A percentile compares a stretch with the other conserved stretches of the same genome.
Evolutionary conservation across 2,113 vertebrate species (phyloP).

Genomic region (Speoplatyrhinus poulsoni): DNA sequence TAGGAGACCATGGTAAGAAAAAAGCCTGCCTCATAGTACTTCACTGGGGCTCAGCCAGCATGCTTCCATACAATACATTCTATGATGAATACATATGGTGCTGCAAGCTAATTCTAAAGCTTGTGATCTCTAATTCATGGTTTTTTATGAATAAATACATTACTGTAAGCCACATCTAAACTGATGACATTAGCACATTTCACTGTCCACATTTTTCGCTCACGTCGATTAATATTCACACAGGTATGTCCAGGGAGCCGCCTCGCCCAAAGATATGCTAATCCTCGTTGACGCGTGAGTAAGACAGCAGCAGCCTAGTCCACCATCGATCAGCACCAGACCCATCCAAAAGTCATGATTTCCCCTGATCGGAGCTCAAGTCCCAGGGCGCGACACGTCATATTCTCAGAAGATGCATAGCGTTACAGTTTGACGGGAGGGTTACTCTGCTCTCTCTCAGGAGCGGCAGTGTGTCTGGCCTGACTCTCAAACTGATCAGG

Average conservation of each 20-base stretch:
- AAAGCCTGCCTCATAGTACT: not conserved
- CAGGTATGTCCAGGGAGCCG: slow-evolving; percentile 98
- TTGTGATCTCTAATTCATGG: not conserved
- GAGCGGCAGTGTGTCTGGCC: slow-evolving; percentile 94
- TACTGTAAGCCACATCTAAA: not conserved
- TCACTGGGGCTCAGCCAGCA: not conserved
- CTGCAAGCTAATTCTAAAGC: no score
- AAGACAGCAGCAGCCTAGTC: slow-evolving; percentile 38
- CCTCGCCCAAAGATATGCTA: slow-evolving; percentile 98
- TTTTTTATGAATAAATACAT: not conserved
- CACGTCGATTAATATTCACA: slow-evolving; percentile 21
- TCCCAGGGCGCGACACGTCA: not conserved
- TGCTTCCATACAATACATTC: not conserved
- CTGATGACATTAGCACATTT: not conserved
- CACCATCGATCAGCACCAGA: slow-evolving; percentile 30
- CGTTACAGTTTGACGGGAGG: slow-evolving; percentile 24
- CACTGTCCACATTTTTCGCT: slow-evolving; percentile 11
- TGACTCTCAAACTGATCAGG: slow-evolving; percentile 94
- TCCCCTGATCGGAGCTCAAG: slow-evolving; percentile 33
- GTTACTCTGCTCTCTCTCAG: slow-evolving; percentile 60
- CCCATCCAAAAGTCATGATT: slow-evolving; percentile 34
- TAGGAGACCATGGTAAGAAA: slow-evolving; percentile 91
- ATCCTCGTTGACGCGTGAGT: slow-evolving; percentile 98
- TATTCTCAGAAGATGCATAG: not conserved
- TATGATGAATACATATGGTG: not conserved